Base-by-base conservation (phyloP, 2,113 vertebrate species). In the Percopsis transmontana region DNA sequence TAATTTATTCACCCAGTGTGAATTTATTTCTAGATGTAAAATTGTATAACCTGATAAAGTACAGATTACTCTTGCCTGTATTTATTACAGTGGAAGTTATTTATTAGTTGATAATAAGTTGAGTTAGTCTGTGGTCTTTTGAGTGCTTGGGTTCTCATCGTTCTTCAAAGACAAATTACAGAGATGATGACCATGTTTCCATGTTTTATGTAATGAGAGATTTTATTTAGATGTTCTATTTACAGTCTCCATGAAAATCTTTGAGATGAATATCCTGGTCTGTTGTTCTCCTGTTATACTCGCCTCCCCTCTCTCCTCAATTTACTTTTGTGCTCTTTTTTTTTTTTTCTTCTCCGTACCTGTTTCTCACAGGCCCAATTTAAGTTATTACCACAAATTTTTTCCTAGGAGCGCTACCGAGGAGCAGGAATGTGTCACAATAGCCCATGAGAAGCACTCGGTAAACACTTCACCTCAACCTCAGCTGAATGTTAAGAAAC, bases 371-470 rank as follows among this genome's bases (percentile, higher is more conserved):
- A 38, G 15, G 23, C 8, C 59, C 11, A 11, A 24, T 57, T 59
- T 23, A 52, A 52, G 48, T 70, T 71, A 82, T 76, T 74, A 54
- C 70, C 58, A 57, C 58, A 57, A 60, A 8, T 12, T 72, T 76
- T 87, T 82, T 77, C 71, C 61, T 63, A 44, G 72, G 85, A 88
- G 20, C 44, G 60, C 55, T 69, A 41, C 66, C 82, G 81, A 72
- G 85, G 45, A 66, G 62, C 58, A 72, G 72, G 88, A 89, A 88
- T 89, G 78, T 85, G 61, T 82, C 77, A 85, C 78, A 81, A 82
- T 80, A 74, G 66, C 76, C 65, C 78, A 69, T 45, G 63, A 83
- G 70, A 81, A 73, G 68, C 72, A 58, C 79, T 87, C 68, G 18
- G 86, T 81, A 87, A 91, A 89, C 82, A 84, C 70, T 77, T 80